Evolutionary conservation across 2,113 vertebrate species (phyloP).

Genomic region (Brachypodius melanocephalos): DNA sequence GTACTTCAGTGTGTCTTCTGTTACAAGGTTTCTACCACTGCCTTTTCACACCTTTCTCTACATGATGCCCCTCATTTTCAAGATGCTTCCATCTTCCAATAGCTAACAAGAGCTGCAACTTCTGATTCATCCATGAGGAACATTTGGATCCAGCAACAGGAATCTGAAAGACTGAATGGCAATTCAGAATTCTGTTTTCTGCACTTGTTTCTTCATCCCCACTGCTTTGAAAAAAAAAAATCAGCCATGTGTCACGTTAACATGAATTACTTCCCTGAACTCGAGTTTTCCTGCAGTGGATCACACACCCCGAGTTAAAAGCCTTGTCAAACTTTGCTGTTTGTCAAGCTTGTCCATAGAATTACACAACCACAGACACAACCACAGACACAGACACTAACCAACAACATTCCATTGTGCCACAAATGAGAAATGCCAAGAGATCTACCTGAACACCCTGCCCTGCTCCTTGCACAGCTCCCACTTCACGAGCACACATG

Average conservation of each 20-base stretch:
- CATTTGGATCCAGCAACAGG: not conserved
- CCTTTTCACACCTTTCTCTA: not conserved
- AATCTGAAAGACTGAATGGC: not conserved
- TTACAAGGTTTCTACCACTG: not conserved
- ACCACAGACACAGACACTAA: slow-evolving; percentile 62
- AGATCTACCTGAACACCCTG: not conserved
- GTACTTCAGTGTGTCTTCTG: not conserved
- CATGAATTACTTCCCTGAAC: not conserved
- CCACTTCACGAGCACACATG: slow-evolving; percentile 62
- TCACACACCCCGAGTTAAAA: not conserved
- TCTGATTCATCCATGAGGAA: not conserved
- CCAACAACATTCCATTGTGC: slow-evolving; percentile 57
- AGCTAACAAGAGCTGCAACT: not conserved
- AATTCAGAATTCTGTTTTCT: not conserved
- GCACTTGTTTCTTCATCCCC: not conserved
- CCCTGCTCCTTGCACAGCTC: slow-evolving; percentile 28
- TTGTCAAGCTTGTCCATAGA: slow-evolving; percentile 34
- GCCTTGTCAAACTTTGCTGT: not conserved
- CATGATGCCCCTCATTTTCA: not conserved
- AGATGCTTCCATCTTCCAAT: not conserved
- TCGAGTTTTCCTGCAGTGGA: not conserved
- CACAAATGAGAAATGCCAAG: slow-evolving; percentile 53
- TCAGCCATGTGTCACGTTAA: not conserved
- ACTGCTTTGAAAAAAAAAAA: not conserved
- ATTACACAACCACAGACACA: slow-evolving; percentile 48